Evolutionary conservation across 2,113 vertebrate species (phyloP), one percentile per base, ranked within the genome.

Genomic region (Oostethus manadensis): DNA sequence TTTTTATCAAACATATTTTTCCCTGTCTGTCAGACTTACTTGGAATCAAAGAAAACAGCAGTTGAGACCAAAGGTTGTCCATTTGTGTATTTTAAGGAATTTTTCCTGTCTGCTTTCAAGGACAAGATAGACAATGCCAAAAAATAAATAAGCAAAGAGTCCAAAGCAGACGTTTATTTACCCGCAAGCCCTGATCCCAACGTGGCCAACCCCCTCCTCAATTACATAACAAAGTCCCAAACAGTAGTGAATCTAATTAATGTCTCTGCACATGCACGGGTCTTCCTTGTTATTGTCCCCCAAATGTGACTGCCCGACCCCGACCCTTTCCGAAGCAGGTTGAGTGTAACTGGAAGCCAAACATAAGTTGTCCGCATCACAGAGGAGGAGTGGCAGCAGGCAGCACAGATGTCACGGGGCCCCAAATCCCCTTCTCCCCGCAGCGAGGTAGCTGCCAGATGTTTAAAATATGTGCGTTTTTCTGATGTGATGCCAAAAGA

Each of bases 311-410:
- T 33, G 5, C 29, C 29, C 29, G 5, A 26, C 1, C 4, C 29
- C 33, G 21, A 47, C 20, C 1, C 3, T 13, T 54, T 35, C 29
- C n/a, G 10, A 29, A 14, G 29, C 29, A n/a, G 73, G 60, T 51
- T 76, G 8, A 16, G 38, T 50, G 48, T 51, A 45, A 45, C 57
- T 46, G 54, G 50, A 49, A 44, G 26, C 42, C 35, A 17, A 62
- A 44, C 42, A 10, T 14, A 43, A 29, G 54, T 0, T 21, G 42
- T 43, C 51, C 47, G 64, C 60, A 64, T 48, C 16, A 50, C 35
- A 57, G 60, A 49, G 58, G 26, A 70, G 57, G 51, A 58, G 17
- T 43, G 66, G 66, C 74, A 84, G 84, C 80, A 78, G 74, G 68
- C 67, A 66, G 80, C 50, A 64, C 81, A 70, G 79, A 69, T 71